A percentile compares a stretch with the other conserved stretches of the same genome.
These are phyloP conservation scores for Stenotaenia linearis DNA, from an alignment of 2,888 invertebrate genomes.

Conservation along the genomic window DNA sequence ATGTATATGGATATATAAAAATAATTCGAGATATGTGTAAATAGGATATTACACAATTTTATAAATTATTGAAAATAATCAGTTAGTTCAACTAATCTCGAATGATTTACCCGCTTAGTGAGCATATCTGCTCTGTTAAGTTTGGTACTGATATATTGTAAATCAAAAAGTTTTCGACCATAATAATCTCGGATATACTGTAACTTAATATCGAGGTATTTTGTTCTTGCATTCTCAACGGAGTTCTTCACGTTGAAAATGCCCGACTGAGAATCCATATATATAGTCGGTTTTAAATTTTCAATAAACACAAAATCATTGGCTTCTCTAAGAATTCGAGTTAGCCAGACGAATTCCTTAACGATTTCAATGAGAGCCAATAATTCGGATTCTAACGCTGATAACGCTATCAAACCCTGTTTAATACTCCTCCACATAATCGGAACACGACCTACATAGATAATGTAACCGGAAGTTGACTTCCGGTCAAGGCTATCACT, in stretches of 20 bases:
- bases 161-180: not conserved
- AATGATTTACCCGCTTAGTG: no score
- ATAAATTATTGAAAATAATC: no score
- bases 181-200: not conserved
- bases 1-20: no score
- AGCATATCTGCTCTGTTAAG: no score
- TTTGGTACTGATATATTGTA: not conserved
- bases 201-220: not conserved
- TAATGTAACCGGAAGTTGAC: not conserved
- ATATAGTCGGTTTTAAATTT: not conserved
- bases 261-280: not conserved
- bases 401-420: not conserved
- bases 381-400: not conserved
- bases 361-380: not conserved
- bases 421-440: not conserved
- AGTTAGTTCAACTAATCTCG: no score
- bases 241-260: not conserved
- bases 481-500: not conserved
- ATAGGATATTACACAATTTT: no score
- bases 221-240: not conserved
- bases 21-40: no score
- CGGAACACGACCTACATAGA: not conserved
- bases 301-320: not conserved
- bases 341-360: not conserved
- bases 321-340: not conserved